A percentile compares a stretch with the other conserved stretches of the same genome.
These are phyloP conservation scores for Scaptomyza reducta DNA, from an alignment of 2,888 invertebrate genomes.

Conservation along the genomic window DNA sequence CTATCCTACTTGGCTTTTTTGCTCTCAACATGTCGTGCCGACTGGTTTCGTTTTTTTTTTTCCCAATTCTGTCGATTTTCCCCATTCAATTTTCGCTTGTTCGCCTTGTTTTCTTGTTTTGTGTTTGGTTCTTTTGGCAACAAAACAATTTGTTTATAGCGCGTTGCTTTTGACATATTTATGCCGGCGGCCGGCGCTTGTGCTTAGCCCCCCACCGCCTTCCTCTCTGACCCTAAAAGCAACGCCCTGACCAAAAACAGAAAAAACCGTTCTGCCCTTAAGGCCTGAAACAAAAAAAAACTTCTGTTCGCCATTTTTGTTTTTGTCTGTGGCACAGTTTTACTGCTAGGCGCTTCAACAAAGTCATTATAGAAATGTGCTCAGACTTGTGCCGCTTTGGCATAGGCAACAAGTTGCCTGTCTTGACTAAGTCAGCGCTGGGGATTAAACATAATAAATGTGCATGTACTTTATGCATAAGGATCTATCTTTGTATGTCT, in stretches of 20 bases:
- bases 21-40: slow-evolving; percentile 29
- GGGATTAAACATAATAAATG: slow-evolving; percentile 11
- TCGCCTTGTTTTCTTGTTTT: slow-evolving; percentile 32
- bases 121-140: slow-evolving; percentile 44
- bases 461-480: background rate
- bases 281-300: slow-evolving; percentile 34
- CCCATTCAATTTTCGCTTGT: slow-evolving; percentile 61
- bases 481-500: background rate
- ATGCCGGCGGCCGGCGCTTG: slow-evolving; percentile 71
- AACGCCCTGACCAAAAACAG: slow-evolving; percentile 12
- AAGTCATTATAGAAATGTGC: slow-evolving; percentile 55
- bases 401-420: slow-evolving; percentile 47
- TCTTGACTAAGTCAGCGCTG: background rate
- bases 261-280: slow-evolving; percentile 9
- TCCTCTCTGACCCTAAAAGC: slow-evolving; percentile 15
- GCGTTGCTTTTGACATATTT: slow-evolving; percentile 77
- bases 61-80: slow-evolving; percentile 22
- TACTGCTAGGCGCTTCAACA: slow-evolving; percentile 47
- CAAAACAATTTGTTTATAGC: slow-evolving; percentile 78
- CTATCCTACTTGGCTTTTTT: slow-evolving; percentile 8
- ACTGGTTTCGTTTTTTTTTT: slow-evolving; percentile 34
- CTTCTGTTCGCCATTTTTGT: slow-evolving; percentile 16
- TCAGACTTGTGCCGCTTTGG: slow-evolving; percentile 21
- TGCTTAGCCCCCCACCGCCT: slow-evolving; percentile 24
- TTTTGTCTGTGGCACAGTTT: slow-evolving; percentile 70